phyloP scores from a whole-genome alignment of 1,140 invertebrate species.

The Adoxophyes honmai region DNA sequence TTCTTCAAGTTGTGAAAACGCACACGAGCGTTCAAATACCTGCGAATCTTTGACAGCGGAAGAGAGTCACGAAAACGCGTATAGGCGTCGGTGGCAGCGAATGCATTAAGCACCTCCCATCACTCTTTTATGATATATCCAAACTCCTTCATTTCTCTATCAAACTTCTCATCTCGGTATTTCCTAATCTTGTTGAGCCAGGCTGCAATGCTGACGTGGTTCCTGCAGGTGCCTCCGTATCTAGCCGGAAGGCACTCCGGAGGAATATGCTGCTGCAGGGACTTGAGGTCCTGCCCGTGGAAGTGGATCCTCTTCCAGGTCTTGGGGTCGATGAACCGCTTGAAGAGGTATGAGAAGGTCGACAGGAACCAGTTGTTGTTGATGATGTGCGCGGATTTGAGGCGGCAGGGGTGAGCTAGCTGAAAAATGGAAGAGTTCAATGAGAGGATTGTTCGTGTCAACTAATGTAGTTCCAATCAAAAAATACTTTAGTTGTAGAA shows the following conservation, averaged over 20 bases:
- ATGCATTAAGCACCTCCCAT: neutral
- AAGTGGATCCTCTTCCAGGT: slow-evolving; percentile 81
- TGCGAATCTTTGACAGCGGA: too few relatives aligned
- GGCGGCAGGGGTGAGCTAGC: slow-evolving; percentile 85
- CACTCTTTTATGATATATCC: slow-evolving; percentile 61
- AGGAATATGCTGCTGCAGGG: slow-evolving; percentile 81
- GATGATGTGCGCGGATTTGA: slow-evolving; percentile 85
- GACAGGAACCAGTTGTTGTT: slow-evolving; percentile 88
- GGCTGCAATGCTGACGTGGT: slow-evolving; percentile 17
- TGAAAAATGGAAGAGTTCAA: slow-evolving; percentile 38
- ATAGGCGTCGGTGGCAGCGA: too few relatives aligned
- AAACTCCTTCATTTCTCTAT: slow-evolving; percentile 58
- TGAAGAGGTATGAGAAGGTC: slow-evolving; percentile 84
- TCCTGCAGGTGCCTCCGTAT: slow-evolving; percentile 81
- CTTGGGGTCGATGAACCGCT: slow-evolving; percentile 85
- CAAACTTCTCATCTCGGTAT: slow-evolving; percentile 55
- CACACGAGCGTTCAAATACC: too few relatives aligned
- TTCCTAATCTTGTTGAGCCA: slow-evolving; percentile 64
- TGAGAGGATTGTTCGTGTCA: too few relatives aligned
- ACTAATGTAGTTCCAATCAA: too few relatives aligned
- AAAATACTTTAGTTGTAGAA: too few relatives aligned
- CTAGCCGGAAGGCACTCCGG: slow-evolving; percentile 81
- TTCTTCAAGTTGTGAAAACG: too few relatives aligned
- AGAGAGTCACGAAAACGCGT: too few relatives aligned
- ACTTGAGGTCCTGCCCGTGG: slow-evolving; percentile 84